A percentile compares a stretch with the other conserved stretches of the same genome.
Evolutionary conservation across 2,113 vertebrate genomes (phyloP).

Genomic region (Polypterus senegalus): DNA sequence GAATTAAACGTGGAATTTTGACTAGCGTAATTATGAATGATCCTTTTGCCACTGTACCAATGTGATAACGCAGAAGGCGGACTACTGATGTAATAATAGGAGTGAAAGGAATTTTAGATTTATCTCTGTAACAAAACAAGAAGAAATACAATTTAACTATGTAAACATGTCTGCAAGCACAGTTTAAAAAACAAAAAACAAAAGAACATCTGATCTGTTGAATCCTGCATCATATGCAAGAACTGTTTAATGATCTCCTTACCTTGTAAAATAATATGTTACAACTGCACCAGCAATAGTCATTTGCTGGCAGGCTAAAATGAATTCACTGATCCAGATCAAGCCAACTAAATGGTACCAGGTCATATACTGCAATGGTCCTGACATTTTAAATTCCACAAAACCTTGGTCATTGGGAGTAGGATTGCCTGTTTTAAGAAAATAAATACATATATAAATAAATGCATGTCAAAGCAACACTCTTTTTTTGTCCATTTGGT

Average conservation of each 20-base stretch:
- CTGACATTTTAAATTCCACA: constrained; percentile 74
- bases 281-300: constrained; percentile 92
- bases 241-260: constrained; percentile 18
- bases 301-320: constrained; percentile 96
- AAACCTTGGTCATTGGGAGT: constrained; percentile 66
- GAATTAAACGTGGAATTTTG: constrained; percentile 87
- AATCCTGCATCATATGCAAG: neutral
- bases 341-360: constrained; percentile 92
- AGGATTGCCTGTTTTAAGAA: constrained; percentile 54
- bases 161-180: neutral
- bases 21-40: constrained; percentile 96
- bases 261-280: constrained; percentile 96
- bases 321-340: constrained; percentile 94
- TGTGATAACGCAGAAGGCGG: constrained; percentile 80
- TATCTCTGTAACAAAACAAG: constrained; percentile 61
- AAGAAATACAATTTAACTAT: constrained; percentile 17
- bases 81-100: constrained; percentile 86
- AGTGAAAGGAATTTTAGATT: constrained; percentile 76
- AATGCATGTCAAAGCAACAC: neutral
- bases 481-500: too few relatives aligned
- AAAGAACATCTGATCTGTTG: constrained; percentile 8
- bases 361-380: constrained; percentile 83
- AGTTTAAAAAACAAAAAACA: constrained; percentile 4
- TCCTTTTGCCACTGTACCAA: constrained; percentile 92
- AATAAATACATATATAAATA: neutral